A percentile compares a stretch with the other conserved stretches of the same genome.
Evolutionary conservation across 2,797 vertebrate genomes (phyloP).

Genomic region (Bovichtus variegatus): DNA sequence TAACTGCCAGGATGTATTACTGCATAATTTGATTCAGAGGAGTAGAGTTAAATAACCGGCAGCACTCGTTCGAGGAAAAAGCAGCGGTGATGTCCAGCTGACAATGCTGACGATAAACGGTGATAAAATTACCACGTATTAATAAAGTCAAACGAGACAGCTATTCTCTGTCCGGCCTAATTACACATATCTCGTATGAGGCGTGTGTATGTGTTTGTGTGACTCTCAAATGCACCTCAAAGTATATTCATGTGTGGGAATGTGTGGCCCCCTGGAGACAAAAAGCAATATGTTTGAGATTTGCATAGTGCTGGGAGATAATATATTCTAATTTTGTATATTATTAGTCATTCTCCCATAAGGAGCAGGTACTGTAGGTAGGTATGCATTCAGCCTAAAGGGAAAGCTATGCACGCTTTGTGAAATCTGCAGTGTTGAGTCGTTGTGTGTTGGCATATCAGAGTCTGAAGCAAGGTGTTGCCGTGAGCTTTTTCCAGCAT

Average conservation of each 20-base stretch:
- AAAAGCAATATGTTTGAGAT: constrained; percentile 82
- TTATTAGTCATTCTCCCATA: constrained; percentile 60
- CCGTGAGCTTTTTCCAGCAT: constrained; percentile 47
- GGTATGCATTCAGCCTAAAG: constrained; percentile 33
- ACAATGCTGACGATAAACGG: constrained; percentile 43
- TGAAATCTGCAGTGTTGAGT: constrained; percentile 13
- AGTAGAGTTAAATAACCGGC: constrained; percentile 60
- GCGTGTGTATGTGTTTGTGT: constrained; percentile 23
- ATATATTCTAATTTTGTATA: constrained; percentile 68
- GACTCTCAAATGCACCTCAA: constrained; percentile 3
- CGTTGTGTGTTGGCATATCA: constrained; percentile 31
- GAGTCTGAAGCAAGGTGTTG: constrained; percentile 12
- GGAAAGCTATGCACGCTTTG: neutral
- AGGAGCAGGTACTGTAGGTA: constrained; percentile 42
- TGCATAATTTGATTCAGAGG: constrained; percentile 63
- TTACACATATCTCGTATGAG: constrained; percentile 39
- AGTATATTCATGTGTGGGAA: constrained; percentile 52
- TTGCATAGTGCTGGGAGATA: constrained; percentile 78
- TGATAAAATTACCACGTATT: constrained; percentile 68
- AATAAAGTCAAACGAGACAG: constrained; percentile 67
- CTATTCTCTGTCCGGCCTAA: constrained; percentile 52
- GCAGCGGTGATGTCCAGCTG: constrained; percentile 44
- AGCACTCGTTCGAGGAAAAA: constrained; percentile 46
- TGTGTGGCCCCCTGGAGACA: constrained; percentile 72
- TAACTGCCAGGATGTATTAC: constrained; percentile 57